Conservation (phyloP, 2,797 vertebrate species). For the Arctocebus calabarensis region DNA sequence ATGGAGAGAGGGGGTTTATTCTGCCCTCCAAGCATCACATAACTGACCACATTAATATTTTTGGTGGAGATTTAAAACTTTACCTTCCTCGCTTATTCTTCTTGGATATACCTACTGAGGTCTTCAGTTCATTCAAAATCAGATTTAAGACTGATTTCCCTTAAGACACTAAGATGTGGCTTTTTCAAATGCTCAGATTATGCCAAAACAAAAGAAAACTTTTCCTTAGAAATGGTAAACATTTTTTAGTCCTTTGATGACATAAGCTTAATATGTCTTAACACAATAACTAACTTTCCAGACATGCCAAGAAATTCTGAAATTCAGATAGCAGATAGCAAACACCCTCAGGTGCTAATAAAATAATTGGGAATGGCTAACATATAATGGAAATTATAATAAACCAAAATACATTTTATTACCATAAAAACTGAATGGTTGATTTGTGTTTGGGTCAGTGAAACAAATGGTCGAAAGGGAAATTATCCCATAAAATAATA, state of each 20-base stretch:
- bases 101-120: background rate
- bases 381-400: slow-evolving; percentile 46
- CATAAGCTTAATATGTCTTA: too few relatives aligned
- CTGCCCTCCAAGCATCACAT: background rate
- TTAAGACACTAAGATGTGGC: background rate
- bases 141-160: slow-evolving; percentile 1
- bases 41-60: background rate
- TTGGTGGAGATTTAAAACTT: background rate
- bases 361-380: slow-evolving; percentile 17
- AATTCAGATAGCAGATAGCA: too few relatives aligned
- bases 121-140: slow-evolving; percentile 49
- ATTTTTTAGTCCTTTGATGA: slow-evolving; percentile 18
- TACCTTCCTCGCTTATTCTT: background rate
- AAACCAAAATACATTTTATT: slow-evolving; percentile 43
- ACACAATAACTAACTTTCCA: too few relatives aligned
- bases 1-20: background rate
- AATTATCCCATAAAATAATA: slow-evolving; percentile 34
- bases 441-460: background rate
- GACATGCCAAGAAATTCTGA: too few relatives aligned
- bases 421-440: slow-evolving; percentile 45
- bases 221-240: slow-evolving; percentile 9
- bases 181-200: background rate
- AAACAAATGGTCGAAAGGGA: slow-evolving; percentile 23
- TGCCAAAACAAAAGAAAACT: slow-evolving; percentile 20
- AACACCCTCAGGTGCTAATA: background rate